These are phyloP conservation scores for Physocephala rufipes DNA, from an alignment of 2,888 invertebrate species.

Conservation along the genomic window DNA sequence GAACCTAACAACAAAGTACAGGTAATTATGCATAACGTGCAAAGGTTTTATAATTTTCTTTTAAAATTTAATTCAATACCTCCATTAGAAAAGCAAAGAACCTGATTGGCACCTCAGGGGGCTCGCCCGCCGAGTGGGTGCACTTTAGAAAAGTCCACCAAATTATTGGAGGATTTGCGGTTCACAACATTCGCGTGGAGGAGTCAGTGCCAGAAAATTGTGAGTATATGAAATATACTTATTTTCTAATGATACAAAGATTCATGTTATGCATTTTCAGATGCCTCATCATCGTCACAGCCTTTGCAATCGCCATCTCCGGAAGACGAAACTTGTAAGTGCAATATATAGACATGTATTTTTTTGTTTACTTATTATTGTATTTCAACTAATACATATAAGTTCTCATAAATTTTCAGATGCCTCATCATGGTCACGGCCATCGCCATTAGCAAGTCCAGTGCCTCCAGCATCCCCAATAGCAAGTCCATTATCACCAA, in stretches of 20 bases:
- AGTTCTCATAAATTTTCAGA: too few relatives aligned
- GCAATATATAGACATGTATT: too few relatives aligned
- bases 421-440: neutral
- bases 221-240: neutral
- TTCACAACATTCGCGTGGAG: neutral
- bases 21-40: neutral
- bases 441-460: neutral
- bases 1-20: neutral
- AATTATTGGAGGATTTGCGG: neutral
- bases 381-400: too few relatives aligned
- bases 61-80: neutral
- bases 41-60: neutral
- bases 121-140: neutral
- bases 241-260: neutral
- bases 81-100: neutral
- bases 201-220: neutral
- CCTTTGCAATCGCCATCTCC: neutral
- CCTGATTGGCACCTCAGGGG: neutral
- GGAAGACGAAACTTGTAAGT: too few relatives aligned
- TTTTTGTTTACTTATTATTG: too few relatives aligned
- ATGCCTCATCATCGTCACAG: too few relatives aligned
- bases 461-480: neutral
- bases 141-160: neutral
- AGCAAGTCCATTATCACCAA: neutral
- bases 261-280: neutral